phyloP scores from a whole-genome alignment of 2,888 invertebrate genomes.

The Heliconius erato region DNA sequence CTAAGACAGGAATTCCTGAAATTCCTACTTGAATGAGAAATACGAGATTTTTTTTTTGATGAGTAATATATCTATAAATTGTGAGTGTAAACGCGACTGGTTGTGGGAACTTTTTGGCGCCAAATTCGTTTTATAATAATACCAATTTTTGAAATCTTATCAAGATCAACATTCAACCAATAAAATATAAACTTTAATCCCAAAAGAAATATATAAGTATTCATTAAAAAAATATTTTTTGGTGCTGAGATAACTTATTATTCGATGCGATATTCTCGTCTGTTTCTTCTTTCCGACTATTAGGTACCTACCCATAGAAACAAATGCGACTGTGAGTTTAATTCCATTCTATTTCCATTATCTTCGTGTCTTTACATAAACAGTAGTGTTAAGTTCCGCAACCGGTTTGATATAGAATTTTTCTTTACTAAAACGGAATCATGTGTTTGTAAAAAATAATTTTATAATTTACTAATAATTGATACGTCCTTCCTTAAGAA shows the following conservation, averaged over 20 bases:
- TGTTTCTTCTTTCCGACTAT: neutral
- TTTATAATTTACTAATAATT: constrained; percentile 45
- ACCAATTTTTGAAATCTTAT: neutral
- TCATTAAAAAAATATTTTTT: neutral
- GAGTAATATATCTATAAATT: too few relatives aligned
- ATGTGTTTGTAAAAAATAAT: constrained; percentile 1
- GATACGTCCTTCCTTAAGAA: constrained; percentile 52
- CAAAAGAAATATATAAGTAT: too few relatives aligned
- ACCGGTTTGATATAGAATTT: neutral
- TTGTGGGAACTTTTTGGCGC: too few relatives aligned
- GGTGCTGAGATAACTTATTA: neutral
- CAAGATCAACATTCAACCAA: neutral
- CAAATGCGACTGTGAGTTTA: too few relatives aligned
- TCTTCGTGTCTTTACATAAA: neutral
- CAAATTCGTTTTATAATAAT: neutral
- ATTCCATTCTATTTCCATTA: neutral
- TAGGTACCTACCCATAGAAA: too few relatives aligned
- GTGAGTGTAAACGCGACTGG: too few relatives aligned
- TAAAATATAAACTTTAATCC: neutral
- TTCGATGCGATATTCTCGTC: neutral
- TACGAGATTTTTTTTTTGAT: too few relatives aligned
- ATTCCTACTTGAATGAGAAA: too few relatives aligned
- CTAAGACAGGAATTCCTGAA: too few relatives aligned
- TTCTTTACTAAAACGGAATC: neutral
- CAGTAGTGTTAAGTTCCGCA: neutral